These are phyloP conservation scores for Boleophthalmus pectinirostris DNA, from an alignment of 2,113 vertebrate genomes.

Conservation along the genomic window DNA sequence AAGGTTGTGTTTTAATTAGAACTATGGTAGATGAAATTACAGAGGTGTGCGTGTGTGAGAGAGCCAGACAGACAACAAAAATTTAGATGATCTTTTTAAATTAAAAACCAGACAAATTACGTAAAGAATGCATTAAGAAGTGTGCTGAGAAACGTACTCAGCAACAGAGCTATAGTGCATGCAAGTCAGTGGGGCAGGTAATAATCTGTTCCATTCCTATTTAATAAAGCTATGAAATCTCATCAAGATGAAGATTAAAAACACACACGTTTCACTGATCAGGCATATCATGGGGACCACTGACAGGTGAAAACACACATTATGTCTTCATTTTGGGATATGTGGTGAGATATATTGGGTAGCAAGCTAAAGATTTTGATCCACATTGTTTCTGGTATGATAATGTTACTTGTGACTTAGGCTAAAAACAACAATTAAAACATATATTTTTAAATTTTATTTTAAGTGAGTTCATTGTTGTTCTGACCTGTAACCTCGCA, in stretches of 20 bases:
- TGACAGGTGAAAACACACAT: not conserved
- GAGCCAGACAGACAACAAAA: constrained; percentile 51
- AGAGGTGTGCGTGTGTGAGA: constrained; percentile 53
- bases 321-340: not conserved
- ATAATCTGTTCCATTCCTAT: constrained; percentile 31
- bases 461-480: too few species aligned
- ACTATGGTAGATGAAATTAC: constrained; percentile 58
- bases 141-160: constrained; percentile 39
- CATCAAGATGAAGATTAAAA: constrained; percentile 37
- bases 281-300: not conserved
- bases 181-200: constrained; percentile 33
- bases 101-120: constrained; percentile 49
- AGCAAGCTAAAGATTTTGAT: too few species aligned
- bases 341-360: not conserved
- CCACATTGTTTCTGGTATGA: too few species aligned
- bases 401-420: too few species aligned
- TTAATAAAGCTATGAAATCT: constrained; percentile 42
- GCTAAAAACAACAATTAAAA: not conserved
- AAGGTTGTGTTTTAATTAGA: constrained; percentile 65
- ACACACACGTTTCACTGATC: not conserved
- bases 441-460: too few species aligned
- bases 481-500: too few species aligned
- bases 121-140: constrained; percentile 26
- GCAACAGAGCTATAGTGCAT: constrained; percentile 41
- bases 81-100: constrained; percentile 59